A percentile compares a stretch with the other conserved stretches of the same genome.
Conservation (phyloP, 1,140 invertebrate genomes). For the Pomacea maculata region DNA sequence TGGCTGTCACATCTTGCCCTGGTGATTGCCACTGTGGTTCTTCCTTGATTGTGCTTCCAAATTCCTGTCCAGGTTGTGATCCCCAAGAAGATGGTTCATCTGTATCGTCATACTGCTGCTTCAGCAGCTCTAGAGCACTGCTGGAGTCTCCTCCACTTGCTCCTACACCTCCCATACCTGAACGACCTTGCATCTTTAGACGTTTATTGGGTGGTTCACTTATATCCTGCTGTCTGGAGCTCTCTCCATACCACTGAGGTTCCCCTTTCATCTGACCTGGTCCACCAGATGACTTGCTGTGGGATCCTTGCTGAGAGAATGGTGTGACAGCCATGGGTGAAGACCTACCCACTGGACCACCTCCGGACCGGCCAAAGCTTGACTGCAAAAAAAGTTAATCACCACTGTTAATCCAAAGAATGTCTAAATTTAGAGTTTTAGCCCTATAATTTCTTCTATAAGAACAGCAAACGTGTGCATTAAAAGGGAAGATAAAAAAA, state of each 20-base stretch:
- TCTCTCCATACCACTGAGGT: conserved; percentile 11
- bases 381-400: no score
- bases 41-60: conserved; percentile 2
- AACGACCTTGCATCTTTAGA: conserved; percentile 21
- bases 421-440: no score
- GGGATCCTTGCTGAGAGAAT: neutral
- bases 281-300: neutral
- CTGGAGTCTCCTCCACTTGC: conserved; percentile 12
- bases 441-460: no score
- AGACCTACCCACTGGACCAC: no score
- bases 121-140: conserved; percentile 42
- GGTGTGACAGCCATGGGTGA: neutral
- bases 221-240: conserved; percentile 1
- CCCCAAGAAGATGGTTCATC: conserved; percentile 13
- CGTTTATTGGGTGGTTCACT: conserved; percentile 31
- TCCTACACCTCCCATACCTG: neutral
- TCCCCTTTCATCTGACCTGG: conserved; percentile 4
- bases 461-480: no score
- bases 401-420: no score
- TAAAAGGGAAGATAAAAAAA: neutral
- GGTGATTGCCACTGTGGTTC: conserved; percentile 10
- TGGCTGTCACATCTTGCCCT: conserved; percentile 1
- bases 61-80: conserved; percentile 10
- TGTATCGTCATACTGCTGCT: conserved; percentile 40
- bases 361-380: no score